These are phyloP conservation scores for Hirundichthys speculiger DNA, from an alignment of 2,113 vertebrate species.

Conservation along the genomic window DNA sequence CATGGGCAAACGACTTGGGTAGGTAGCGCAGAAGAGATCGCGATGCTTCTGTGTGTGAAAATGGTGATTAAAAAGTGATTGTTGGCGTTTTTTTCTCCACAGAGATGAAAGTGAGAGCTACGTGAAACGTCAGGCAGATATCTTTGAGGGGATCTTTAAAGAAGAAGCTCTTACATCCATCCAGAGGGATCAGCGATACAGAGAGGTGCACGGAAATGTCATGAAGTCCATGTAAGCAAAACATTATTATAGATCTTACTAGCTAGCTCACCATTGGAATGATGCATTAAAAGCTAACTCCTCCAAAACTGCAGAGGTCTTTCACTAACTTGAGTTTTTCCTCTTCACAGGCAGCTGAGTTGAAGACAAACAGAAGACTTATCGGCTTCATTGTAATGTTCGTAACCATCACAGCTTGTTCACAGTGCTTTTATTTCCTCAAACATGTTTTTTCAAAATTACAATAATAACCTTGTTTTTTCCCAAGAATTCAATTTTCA, in stretches of 20 bases:
- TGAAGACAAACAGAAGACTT: slow-evolving; percentile 18
- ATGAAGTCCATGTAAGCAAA: slow-evolving; percentile 56
- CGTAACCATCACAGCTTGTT: slow-evolving; percentile 6
- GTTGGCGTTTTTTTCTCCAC: background rate
- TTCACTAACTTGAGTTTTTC: slow-evolving; percentile 13
- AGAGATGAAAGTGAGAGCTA: slow-evolving; percentile 67
- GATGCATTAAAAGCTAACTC: background rate
- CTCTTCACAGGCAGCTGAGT: slow-evolving; percentile 53
- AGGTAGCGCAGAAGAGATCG: slow-evolving; percentile 39
- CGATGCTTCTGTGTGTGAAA: background rate
- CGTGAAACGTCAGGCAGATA: slow-evolving; percentile 73
- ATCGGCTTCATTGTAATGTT: background rate
- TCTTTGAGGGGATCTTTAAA: slow-evolving; percentile 76
- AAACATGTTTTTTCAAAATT: background rate
- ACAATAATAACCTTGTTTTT: background rate
- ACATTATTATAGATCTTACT: too few relatives aligned
- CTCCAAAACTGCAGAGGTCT: background rate
- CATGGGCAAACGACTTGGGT: slow-evolving; percentile 90
- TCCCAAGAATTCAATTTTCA: too few relatives aligned
- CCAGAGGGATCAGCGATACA: slow-evolving; percentile 70
- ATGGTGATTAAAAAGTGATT: background rate
- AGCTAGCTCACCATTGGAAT: background rate
- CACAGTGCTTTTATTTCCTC: slow-evolving; percentile 14
- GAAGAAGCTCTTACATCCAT: slow-evolving; percentile 77
- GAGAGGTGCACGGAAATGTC: slow-evolving; percentile 39